Percentiles rank a stretch among this genome's conserved stretches.
Evolutionary conservation across 1,140 invertebrate species (phyloP).

Genomic region (Procambarus virginalis): DNA sequence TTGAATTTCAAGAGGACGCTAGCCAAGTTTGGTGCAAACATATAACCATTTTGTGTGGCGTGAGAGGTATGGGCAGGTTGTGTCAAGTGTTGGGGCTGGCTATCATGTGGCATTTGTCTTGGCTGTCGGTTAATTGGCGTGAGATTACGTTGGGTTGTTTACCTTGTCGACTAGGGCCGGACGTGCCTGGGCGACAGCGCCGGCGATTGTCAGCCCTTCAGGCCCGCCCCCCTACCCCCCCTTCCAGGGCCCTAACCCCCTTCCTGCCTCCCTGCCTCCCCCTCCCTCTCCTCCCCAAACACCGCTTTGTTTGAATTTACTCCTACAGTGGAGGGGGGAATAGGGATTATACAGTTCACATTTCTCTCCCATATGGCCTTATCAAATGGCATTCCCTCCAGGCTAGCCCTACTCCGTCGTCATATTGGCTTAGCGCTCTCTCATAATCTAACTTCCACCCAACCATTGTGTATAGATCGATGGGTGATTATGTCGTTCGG

Average conservation of each 20-base stretch:
- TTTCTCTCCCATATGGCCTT: too few relatives aligned
- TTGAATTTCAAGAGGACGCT: too few relatives aligned
- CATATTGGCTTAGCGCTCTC: too few relatives aligned
- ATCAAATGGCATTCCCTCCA: too few relatives aligned
- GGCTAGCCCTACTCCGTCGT: too few relatives aligned
- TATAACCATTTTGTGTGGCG: too few relatives aligned
- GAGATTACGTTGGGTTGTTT: neutral
- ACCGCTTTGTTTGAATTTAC: neutral
- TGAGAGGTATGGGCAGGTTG: neutral
- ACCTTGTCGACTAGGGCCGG: neutral
- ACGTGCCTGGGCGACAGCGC: slow-evolving; percentile 8
- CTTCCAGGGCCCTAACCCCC: neutral
- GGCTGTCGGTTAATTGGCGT: neutral
- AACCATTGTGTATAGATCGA: too few relatives aligned
- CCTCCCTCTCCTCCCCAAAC: neutral
- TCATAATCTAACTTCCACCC: too few relatives aligned
- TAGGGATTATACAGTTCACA: too few relatives aligned
- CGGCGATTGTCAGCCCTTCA: slow-evolving; percentile 2
- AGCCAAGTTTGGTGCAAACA: too few relatives aligned
- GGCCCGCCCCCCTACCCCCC: neutral
- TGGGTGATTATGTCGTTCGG: too few relatives aligned
- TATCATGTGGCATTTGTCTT: slow-evolving; percentile 3
- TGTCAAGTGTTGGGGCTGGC: neutral
- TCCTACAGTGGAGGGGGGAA: neutral
- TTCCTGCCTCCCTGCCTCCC: neutral